Conservation (phyloP, 2,113 vertebrate species). For the Dasypus novemcinctus region DNA sequence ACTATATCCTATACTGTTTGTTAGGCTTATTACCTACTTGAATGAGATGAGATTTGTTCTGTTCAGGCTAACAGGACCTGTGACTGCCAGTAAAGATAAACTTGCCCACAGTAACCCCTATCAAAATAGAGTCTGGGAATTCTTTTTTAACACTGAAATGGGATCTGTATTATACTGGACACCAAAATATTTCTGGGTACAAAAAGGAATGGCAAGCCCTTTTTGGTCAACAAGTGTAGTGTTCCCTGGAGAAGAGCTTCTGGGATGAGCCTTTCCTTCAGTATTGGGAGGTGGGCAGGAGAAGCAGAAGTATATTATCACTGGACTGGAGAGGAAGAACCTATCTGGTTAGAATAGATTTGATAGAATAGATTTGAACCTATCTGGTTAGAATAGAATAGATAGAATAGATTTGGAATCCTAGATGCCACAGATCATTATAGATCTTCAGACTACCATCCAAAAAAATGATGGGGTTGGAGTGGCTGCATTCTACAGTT, state of each 20-base stretch:
- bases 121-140: not conserved
- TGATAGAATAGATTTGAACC: too few species aligned
- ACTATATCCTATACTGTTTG: not conserved
- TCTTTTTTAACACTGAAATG: not conserved
- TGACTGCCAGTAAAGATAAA: not conserved
- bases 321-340: not conserved
- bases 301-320: not conserved
- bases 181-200: not conserved
- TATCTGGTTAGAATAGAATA: too few species aligned
- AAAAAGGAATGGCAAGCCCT: not conserved
- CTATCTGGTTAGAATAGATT: too few species aligned
- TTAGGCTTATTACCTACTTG: not conserved
- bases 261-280: too few species aligned
- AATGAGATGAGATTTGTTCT: not conserved
- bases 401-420: not conserved
- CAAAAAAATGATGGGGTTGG: not conserved
- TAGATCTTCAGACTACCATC: not conserved
- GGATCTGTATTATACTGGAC: not conserved
- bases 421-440: not conserved
- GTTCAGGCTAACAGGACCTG: not conserved
- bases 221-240: not conserved
- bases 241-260: not conserved
- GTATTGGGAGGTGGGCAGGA: accelerated
- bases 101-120: not conserved
- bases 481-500: not conserved